Percentiles rank a stretch among this genome's conserved stretches.
These are phyloP conservation scores for Hydropsyche betteni DNA, from an alignment of 2,888 invertebrate species.

Conservation along the genomic window DNA sequence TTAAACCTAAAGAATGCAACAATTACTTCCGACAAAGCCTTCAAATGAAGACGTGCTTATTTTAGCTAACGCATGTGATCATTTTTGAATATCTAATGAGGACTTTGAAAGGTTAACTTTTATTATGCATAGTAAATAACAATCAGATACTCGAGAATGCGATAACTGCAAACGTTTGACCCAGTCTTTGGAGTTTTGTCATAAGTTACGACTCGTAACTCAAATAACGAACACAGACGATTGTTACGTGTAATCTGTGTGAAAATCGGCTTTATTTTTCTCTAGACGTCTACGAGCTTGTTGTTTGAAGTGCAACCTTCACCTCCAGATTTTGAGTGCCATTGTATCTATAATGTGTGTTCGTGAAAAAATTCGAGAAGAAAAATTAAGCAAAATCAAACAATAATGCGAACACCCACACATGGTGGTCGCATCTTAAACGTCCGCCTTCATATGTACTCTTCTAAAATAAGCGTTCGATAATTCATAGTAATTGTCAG, in stretches of 20 bases:
- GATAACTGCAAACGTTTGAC: conserved; percentile 16
- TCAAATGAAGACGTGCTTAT: no score
- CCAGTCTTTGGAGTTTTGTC: not conserved
- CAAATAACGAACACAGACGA: conserved; percentile 4
- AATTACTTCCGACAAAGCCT: no score
- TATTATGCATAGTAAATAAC: no score
- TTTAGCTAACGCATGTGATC: no score
- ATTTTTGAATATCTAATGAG: no score
- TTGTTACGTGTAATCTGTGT: not conserved
- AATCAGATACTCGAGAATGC: no score
- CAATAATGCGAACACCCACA: conserved; percentile 2
- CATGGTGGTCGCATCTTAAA: not conserved
- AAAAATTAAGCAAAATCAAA: conserved; percentile 1
- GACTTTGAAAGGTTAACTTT: no score
- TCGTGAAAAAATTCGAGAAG: no score
- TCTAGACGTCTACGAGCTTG: no score
- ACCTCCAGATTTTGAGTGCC: conserved; percentile 13
- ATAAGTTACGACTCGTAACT: not conserved
- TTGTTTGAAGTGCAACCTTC: conserved; percentile 2
- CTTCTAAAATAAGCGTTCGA: conserved; percentile 15
- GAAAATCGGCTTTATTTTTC: conserved; percentile 7
- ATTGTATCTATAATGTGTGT: not conserved
- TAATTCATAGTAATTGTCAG: conserved; percentile 31
- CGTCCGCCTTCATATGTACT: conserved; percentile 21
- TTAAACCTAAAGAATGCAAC: no score